Conservation (phyloP, 2,113 vertebrate genomes). For the Urocolius indicus region DNA sequence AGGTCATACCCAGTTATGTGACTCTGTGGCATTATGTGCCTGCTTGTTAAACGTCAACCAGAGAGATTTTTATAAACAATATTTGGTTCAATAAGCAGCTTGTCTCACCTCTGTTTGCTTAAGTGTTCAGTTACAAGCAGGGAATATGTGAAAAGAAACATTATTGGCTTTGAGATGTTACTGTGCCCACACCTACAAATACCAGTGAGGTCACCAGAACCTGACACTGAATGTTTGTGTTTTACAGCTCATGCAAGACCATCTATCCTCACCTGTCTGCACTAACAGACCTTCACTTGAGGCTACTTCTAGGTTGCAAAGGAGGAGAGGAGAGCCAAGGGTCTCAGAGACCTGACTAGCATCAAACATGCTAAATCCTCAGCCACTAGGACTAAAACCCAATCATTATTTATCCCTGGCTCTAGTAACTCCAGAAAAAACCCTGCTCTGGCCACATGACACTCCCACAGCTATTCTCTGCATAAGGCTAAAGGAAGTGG, state of each 20-base stretch:
- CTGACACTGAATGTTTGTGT: neutral
- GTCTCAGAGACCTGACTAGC: neutral
- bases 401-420: neutral
- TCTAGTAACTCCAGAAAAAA: neutral
- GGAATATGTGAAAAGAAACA: neutral
- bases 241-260: neutral
- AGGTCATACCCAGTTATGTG: neutral
- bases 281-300: neutral
- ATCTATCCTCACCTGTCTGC: rapidly evolving
- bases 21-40: neutral
- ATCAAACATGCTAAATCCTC: rapidly evolving
- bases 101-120: slow-evolving; percentile 35
- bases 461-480: neutral
- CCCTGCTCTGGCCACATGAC: neutral
- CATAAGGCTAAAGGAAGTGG: neutral
- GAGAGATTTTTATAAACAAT: neutral
- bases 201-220: neutral
- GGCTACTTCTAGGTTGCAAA: neutral
- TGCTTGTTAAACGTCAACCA: neutral
- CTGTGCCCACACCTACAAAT: neutral
- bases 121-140: neutral
- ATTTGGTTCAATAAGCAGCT: neutral
- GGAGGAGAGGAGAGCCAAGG: neutral
- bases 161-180: neutral
- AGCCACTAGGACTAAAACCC: neutral